These are phyloP conservation scores for Himalopsyche japonica DNA, from an alignment of 2,888 invertebrate genomes.

Conservation along the genomic window DNA sequence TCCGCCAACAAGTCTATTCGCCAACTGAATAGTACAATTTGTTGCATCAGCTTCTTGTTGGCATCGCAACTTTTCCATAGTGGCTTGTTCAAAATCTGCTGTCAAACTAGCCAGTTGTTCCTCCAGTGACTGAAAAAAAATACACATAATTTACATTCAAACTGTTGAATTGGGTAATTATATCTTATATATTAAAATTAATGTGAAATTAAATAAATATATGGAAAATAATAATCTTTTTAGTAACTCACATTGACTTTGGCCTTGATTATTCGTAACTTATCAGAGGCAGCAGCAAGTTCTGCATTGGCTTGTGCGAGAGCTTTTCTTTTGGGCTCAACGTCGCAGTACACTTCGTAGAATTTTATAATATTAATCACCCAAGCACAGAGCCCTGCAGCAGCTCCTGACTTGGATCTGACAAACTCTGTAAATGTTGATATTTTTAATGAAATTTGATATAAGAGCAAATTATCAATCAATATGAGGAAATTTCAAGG, in stretches of 20 bases:
- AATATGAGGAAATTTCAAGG: too few species aligned
- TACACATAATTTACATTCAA: too few species aligned
- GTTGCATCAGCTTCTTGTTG: constrained; percentile 95
- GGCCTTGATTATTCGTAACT: constrained; percentile 79
- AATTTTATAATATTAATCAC: constrained; percentile 95
- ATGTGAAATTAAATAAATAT: background rate
- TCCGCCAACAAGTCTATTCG: constrained; percentile 92
- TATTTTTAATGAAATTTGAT: too few species aligned
- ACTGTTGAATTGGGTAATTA: background rate
- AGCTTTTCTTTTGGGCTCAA: constrained; percentile 93
- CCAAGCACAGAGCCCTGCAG: constrained; percentile 95
- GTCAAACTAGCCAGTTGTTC: constrained; percentile 85
- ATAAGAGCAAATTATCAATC: too few species aligned
- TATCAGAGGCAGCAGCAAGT: constrained; percentile 87
- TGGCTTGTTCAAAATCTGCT: constrained; percentile 91
- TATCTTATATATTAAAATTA: background rate
- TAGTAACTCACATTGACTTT: constrained; percentile 78
- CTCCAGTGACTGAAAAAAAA: constrained; percentile 72
- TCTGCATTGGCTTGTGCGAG: constrained; percentile 91
- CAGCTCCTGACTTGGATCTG: constrained; percentile 88
- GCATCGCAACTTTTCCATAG: constrained; percentile 84
- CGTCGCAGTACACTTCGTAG: constrained; percentile 95
- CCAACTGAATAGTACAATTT: constrained; percentile 87
- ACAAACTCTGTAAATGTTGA: constrained; percentile 70
- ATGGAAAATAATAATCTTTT: background rate